Base-by-base conservation (phyloP, 2,113 vertebrate species). In the Neomonachus schauinslandi region DNA sequence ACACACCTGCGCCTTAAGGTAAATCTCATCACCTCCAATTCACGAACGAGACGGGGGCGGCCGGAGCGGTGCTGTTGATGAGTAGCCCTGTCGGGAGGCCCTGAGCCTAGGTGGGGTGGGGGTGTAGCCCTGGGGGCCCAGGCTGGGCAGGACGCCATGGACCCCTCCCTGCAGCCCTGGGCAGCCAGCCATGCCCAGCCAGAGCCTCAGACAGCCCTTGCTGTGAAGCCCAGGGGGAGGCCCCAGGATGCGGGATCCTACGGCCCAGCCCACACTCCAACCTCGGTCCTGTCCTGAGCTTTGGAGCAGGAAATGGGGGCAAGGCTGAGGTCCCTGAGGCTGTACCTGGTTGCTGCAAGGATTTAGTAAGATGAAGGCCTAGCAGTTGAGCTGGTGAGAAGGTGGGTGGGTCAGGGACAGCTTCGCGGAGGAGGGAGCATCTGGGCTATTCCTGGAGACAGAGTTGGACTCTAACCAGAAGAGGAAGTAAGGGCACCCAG, bases 51-150 rank as follows among this genome's bases (percentile, higher is more conserved):
- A 26, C 84, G 2, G 61, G 18, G n/a, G 59, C 2, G 28, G 28
- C 61, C 55, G 0, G n/a, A 26, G 31, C n/a, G 31, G 49, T 18
- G 0, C 42, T 5, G 36, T 31, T 7, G 0, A 24, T 1, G 28
- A 69, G 39, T 0, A 12, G 87, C 57, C 22, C 1, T 2, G 28
- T 5, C 21, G 59, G 5, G 31, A 2, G 19, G 39, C 33, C 71
- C 74, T 31, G 63, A 72, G 82, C 72, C 94, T 42, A 1, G 3
- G 33, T 5, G 18, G 28, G 16, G 42, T 2, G 19, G 81, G 19
- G 28, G 13, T 19, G 28, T 7, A 1, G 77, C 81, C 74, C 36
- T 4, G 8, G 26, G 33, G 15, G 2, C 8, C 13, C 46, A 15
- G 57, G 0, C 19, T 13, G 53, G 55, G 53, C 14, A 7, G 36